phyloP scores from a whole-genome alignment of 2,888 invertebrate genomes.

The Melanostoma scalare region DNA sequence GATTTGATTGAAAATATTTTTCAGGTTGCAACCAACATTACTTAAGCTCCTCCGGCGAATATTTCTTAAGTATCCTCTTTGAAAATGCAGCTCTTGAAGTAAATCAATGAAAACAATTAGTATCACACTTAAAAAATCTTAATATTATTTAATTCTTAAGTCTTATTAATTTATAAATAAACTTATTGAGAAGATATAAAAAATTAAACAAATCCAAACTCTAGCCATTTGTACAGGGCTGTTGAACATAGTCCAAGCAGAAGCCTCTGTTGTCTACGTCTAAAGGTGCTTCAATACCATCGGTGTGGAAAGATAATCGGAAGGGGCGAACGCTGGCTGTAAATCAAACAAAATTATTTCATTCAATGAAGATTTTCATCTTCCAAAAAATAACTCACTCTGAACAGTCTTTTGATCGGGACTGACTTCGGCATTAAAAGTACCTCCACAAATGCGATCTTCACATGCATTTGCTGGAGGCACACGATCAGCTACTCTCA shows the following conservation, averaged over 20 bases:
- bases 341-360: constrained; percentile 3
- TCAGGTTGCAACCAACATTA: too few species aligned
- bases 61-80: too few species aligned
- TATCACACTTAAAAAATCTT: constrained; percentile 14
- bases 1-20: too few species aligned
- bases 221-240: constrained; percentile 88
- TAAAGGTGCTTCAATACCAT: constrained; percentile 88
- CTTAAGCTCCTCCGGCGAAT: too few species aligned
- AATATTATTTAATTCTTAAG: constrained; percentile 9
- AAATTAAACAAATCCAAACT: neutral
- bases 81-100: too few species aligned
- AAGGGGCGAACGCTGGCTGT: constrained; percentile 92
- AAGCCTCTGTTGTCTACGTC: constrained; percentile 91
- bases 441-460: constrained; percentile 92
- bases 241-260: constrained; percentile 92
- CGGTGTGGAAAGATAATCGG: constrained; percentile 89
- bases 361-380: neutral
- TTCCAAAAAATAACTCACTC: constrained; percentile 84
- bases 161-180: constrained; percentile 28
- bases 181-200: neutral
- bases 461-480: constrained; percentile 86
- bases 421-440: constrained; percentile 89
- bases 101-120: neutral
- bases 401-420: constrained; percentile 87
- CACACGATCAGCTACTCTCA: constrained; percentile 82